A percentile compares a stretch with the other conserved stretches of the same genome.
Conservation (phyloP, 2,888 invertebrate species). For the Synergus itoensis region DNA sequence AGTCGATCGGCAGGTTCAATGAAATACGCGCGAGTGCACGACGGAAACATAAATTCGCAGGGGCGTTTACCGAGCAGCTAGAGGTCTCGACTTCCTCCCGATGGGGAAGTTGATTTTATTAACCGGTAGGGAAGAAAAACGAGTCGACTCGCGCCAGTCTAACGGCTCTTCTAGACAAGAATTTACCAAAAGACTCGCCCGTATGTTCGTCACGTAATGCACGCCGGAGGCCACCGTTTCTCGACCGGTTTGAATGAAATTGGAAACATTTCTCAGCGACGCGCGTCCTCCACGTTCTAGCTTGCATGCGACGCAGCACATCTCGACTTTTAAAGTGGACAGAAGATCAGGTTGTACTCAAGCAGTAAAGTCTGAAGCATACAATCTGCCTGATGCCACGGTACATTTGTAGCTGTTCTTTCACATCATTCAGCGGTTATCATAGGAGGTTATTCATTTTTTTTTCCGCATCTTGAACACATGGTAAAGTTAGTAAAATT, state of each 20-base stretch:
- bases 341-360: slow-evolving; percentile 47
- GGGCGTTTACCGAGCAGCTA: slow-evolving; percentile 58
- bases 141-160: slow-evolving; percentile 54
- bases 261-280: slow-evolving; percentile 75
- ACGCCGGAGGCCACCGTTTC: slow-evolving; percentile 63
- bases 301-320: slow-evolving; percentile 28
- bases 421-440: slow-evolving; percentile 17
- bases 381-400: slow-evolving; percentile 54
- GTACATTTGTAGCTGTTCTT: slow-evolving; percentile 55
- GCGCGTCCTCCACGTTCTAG: slow-evolving; percentile 44
- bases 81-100: slow-evolving; percentile 54
- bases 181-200: slow-evolving; percentile 64
- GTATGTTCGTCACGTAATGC: slow-evolving; percentile 75
- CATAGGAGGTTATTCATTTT: not conserved
- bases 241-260: slow-evolving; percentile 74
- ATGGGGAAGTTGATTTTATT: slow-evolving; percentile 69
- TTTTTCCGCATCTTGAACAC: not conserved
- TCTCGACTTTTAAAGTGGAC: slow-evolving; percentile 59
- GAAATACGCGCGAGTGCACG: slow-evolving; percentile 55
- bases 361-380: slow-evolving; percentile 51
- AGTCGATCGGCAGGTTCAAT: slow-evolving; percentile 59
- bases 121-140: slow-evolving; percentile 68
- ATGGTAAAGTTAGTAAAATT: slow-evolving; percentile 27
- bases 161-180: slow-evolving; percentile 47
- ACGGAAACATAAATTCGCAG: slow-evolving; percentile 64